These are phyloP conservation scores for Prunella himalayana DNA, from an alignment of 2,113 vertebrate species.

Conservation along the genomic window DNA sequence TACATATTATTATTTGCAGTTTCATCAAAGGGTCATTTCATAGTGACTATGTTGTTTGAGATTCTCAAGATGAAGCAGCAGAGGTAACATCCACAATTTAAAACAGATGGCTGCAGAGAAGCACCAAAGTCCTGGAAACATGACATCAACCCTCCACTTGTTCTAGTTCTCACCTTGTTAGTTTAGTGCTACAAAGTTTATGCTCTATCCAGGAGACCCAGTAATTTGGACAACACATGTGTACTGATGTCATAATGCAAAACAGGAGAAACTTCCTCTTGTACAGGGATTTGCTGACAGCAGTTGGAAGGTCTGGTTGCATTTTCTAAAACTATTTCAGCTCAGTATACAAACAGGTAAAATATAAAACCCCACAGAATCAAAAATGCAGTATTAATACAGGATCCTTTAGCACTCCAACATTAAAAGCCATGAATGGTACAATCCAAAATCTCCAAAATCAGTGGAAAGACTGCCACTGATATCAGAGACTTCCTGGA, in stretches of 20 bases:
- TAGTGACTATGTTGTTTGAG: background rate
- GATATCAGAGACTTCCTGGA: background rate
- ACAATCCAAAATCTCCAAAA: background rate
- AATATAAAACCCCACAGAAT: background rate
- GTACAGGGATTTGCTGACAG: background rate
- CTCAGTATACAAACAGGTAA: background rate
- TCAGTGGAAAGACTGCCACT: background rate
- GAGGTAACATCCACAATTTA: background rate
- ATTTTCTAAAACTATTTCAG: conserved; percentile 48
- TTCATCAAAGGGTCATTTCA: background rate
- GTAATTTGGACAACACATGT: background rate
- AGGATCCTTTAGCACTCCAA: background rate
- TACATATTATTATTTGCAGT: background rate
- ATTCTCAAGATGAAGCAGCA: background rate
- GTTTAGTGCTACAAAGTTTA: background rate
- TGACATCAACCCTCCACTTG: background rate
- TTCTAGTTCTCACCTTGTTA: background rate
- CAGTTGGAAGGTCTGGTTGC: conserved; percentile 21
- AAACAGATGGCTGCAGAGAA: background rate
- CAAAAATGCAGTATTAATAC: background rate
- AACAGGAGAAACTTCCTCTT: background rate
- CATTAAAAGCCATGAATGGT: background rate
- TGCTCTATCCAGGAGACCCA: background rate
- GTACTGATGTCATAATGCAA: background rate
- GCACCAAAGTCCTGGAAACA: background rate